Conservation (phyloP, 2,113 vertebrate species). For the Oxyura jamaicensis region DNA sequence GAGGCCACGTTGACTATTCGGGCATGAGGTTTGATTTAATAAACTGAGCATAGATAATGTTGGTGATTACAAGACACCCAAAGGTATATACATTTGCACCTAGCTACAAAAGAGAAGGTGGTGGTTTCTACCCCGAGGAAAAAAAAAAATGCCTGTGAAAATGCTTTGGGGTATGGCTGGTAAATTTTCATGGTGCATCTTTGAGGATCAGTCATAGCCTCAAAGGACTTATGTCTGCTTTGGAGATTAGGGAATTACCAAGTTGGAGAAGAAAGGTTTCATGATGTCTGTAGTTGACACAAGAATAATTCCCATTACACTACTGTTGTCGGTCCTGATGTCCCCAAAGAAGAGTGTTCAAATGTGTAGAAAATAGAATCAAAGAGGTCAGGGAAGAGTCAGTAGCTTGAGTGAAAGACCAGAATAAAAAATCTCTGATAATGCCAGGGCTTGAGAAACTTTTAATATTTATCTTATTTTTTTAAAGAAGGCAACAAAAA, state of each 20-base stretch:
- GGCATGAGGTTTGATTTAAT: neutral
- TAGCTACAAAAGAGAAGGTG: fast-evolving
- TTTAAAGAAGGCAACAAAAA: neutral
- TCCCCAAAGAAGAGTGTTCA: neutral
- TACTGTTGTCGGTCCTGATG: neutral
- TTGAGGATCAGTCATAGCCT: neutral
- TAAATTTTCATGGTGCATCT: neutral
- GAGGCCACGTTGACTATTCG: neutral
- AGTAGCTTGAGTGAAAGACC: neutral
- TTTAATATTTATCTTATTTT: neutral
- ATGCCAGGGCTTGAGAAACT: neutral
- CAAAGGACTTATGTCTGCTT: neutral
- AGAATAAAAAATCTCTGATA: neutral
- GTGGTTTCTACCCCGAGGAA: neutral
- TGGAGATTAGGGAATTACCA: neutral
- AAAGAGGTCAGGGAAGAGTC: neutral
- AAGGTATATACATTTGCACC: neutral
- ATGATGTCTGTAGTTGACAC: neutral
- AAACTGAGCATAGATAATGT: neutral
- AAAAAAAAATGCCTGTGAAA: neutral
- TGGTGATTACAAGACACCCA: neutral
- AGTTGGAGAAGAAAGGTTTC: neutral
- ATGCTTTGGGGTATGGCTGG: neutral
- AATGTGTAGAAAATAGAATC: neutral
- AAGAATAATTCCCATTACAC: neutral